These are phyloP conservation scores for Archips xylosteana DNA, from an alignment of 2,888 invertebrate genomes.

Conservation along the genomic window DNA sequence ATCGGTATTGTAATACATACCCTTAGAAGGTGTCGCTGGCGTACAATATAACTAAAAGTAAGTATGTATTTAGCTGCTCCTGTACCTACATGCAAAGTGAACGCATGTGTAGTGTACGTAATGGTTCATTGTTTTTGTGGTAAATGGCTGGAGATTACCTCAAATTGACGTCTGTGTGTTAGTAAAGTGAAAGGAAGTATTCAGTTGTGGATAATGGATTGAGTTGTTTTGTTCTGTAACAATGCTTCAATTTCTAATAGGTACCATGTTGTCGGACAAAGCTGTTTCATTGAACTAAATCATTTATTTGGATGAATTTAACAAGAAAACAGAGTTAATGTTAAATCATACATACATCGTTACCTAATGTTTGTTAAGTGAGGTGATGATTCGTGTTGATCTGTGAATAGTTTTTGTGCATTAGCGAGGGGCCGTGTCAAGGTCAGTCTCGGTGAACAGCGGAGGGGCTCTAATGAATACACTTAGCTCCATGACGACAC, in stretches of 20 bases:
- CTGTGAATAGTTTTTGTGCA: slow-evolving; percentile 37
- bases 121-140: slow-evolving; percentile 76
- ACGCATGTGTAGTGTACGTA: slow-evolving; percentile 66
- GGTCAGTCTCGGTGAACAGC: slow-evolving; percentile 48
- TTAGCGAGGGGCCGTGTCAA: slow-evolving; percentile 44
- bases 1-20: too few relatives aligned
- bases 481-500: slow-evolving; percentile 50
- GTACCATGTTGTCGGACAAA: slow-evolving; percentile 32
- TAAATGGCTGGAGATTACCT: slow-evolving; percentile 73
- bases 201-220: slow-evolving; percentile 64
- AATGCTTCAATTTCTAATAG: slow-evolving; percentile 51
- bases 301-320: slow-evolving; percentile 16
- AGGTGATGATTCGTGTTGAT: slow-evolving; percentile 29
- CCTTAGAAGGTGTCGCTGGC: slow-evolving; percentile 12
- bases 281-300: slow-evolving; percentile 9
- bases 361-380: neutral
- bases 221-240: slow-evolving; percentile 65
- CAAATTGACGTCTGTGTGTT: slow-evolving; percentile 70
- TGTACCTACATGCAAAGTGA: slow-evolving; percentile 45
- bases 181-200: slow-evolving; percentile 73
- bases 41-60: neutral
- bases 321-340: slow-evolving; percentile 13
- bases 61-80: neutral
- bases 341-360: neutral
- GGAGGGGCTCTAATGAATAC: slow-evolving; percentile 59